phyloP scores from a whole-genome alignment of 2,797 vertebrate species.

The Strix occidentalis region DNA sequence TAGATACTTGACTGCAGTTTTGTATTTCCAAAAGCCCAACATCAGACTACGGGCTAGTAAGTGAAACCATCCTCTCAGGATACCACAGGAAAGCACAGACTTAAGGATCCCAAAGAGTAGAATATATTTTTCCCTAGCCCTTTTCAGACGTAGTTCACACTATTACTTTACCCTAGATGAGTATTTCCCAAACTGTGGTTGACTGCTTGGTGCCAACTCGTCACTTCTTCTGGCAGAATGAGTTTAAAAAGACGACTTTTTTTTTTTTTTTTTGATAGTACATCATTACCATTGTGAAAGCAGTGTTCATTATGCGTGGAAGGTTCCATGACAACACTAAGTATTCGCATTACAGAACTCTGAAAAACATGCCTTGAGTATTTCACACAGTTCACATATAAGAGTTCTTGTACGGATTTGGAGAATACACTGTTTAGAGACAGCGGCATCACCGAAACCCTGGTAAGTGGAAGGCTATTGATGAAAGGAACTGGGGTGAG shows the following conservation, averaged over 20 bases:
- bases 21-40: not conserved
- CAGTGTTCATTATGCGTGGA: not conserved
- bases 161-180: not conserved
- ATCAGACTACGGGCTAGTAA: not conserved
- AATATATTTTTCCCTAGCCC: not conserved
- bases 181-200: not conserved
- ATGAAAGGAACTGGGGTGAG: not conserved
- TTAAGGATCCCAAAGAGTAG: not conserved
- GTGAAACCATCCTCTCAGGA: not conserved
- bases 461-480: not conserved
- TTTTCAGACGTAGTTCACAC: not conserved
- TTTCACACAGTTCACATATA: not conserved
- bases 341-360: not conserved
- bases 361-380: not conserved
- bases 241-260: not conserved
- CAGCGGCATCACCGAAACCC: not conserved
- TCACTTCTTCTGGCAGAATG: not conserved
- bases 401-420: not conserved
- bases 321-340: not conserved
- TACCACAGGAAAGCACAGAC: not conserved
- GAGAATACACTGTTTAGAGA: not conserved
- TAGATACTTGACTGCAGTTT: not conserved
- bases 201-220: not conserved
- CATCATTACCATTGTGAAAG: not conserved
- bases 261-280: not conserved